Evolutionary conservation across 2,797 vertebrate genomes (phyloP), one percentile per base, ranked within the genome.

Genomic region (Pelodytes ibericus): DNA sequence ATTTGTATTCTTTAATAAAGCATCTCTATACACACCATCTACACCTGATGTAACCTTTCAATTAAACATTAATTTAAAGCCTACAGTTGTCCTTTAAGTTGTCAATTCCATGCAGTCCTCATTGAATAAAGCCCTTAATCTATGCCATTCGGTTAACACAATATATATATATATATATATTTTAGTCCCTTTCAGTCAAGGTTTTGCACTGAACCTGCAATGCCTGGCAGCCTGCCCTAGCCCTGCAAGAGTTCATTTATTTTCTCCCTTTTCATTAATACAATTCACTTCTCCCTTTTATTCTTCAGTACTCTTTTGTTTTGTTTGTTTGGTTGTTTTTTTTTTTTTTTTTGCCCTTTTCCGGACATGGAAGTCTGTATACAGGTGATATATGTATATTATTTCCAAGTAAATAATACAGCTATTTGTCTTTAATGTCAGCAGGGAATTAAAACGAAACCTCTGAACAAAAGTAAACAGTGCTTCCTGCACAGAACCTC

Each of bases 341-440:
- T n/a, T n/a, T n/a, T n/a, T n/a, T n/a, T n/a, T n/a, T n/a, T 41
- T 24, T 0, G 0, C 30, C 41, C 25, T 57, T 39, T 53, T 53
- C 64, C 58, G 59, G 31, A 62, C 20, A 39, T 18, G 70, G 70
- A 72, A 51, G 70, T 72, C 70, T 72, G 26, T 25, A 24, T 31
- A 51, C 70, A 51, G 70, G 70, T 49, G 51, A 56, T 59, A 59
- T 65, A 56, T 59, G 49, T 65, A 65, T 65, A 77, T 71, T 71
- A 67, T 77, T 71, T 62, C 59, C 33, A 68, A 6, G 20, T 47
- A 47, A 56, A 76, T 70, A 63, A 76, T 71, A 58, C 30, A 20
- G 16, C 44, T 30, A 22, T 56, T 75, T 67, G 36, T 57, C 53
- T 2, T 4, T n/a, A n/a, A 20, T 30, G 68, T 71, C 75, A 65